Percentiles rank a stretch among this genome's conserved stretches.
Conservation (phyloP, 1,140 invertebrate species). For the Nomia melanderi region DNA sequence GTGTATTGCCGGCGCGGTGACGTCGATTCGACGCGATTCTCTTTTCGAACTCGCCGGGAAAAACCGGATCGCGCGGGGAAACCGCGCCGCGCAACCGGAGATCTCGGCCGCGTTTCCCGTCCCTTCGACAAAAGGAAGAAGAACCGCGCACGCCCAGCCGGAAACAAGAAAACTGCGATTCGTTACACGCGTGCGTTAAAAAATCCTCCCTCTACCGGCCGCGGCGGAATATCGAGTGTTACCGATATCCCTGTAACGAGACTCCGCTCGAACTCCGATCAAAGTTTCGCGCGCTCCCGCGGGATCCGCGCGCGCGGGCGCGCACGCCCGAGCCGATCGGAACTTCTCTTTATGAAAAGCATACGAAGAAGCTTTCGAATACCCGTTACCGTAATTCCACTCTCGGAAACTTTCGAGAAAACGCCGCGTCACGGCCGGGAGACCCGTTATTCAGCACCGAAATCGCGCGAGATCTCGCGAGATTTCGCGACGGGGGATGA, state of each 20-base stretch:
- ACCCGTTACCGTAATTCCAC: neutral
- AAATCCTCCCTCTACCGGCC: too few relatives aligned
- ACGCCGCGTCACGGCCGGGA: too few relatives aligned
- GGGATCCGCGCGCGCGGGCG: too few relatives aligned
- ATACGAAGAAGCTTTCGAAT: neutral
- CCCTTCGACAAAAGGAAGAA: constrained; percentile 32
- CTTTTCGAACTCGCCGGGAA: constrained; percentile 52
- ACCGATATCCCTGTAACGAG: constrained; percentile 47
- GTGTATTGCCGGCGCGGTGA: constrained; percentile 44
- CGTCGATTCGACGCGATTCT: constrained; percentile 54
- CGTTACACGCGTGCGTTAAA: too few relatives aligned
- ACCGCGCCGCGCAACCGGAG: constrained; percentile 12
- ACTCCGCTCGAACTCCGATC: constrained; percentile 20
- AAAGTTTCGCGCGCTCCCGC: constrained; percentile 11
- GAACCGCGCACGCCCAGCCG: too few relatives aligned
- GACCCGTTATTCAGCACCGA: too few relatives aligned
- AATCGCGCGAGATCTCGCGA: neutral
- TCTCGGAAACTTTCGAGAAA: neutral
- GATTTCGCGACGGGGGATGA: too few relatives aligned
- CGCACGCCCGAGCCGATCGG: too few relatives aligned
- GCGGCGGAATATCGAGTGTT: constrained; percentile 49
- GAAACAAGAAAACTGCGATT: too few relatives aligned
- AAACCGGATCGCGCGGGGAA: constrained; percentile 29
- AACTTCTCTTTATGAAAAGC: constrained; percentile 1
- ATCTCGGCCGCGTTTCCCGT: constrained; percentile 12